Base-by-base conservation (phyloP, 2,888 invertebrate genomes). In the Cyclophora albipunctata region DNA sequence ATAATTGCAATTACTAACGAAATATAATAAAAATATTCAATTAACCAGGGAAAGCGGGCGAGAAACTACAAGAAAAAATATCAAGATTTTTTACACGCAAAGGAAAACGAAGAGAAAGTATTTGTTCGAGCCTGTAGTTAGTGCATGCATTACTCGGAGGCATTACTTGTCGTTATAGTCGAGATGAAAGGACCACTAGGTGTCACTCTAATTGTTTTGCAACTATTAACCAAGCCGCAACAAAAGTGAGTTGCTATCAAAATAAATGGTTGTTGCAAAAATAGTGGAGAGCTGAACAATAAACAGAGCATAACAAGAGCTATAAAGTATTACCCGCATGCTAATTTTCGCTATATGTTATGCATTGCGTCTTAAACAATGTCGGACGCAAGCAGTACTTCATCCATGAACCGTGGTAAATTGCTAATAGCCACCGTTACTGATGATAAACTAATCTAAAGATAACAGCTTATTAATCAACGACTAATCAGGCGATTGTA, bases 61-160 rank as follows among this genome's bases (percentile, higher is more conserved):
- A 81, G 81, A 81, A 82, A 80, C 82, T 79, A 73, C 71, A 65
- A 63, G 76, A 78, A 77, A 81, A 81, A 81, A 77, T 69, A 69
- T 85, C 84, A 83, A 85, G 85, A 85, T 85, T 84, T 86, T 84
- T 85, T 81, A 83, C 86, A 85, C 86, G 84, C 86, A 75, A 80
- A 81, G 79, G 77, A 81, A 84, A 81, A 73, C 71, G 66, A 55
- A 69, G 79, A 77, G 81, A 81, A 81, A 81, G 81, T 81, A 63
- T 66, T 20, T 59, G 59, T 54, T 55, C 49, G 54, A 49, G 49
- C 50, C 49, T 57, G 52, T 48, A 50, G 46, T 51, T 53, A 57
- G 59, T 59, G 60, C 66, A 65, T 69, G 66, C 67, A 66, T 65
- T 66, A 66, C 60, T 67, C 71, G 71, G 67, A 73, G 54, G 46